Base-by-base conservation (phyloP, 2,888 invertebrate genomes). In the Conistra vaccinii region DNA sequence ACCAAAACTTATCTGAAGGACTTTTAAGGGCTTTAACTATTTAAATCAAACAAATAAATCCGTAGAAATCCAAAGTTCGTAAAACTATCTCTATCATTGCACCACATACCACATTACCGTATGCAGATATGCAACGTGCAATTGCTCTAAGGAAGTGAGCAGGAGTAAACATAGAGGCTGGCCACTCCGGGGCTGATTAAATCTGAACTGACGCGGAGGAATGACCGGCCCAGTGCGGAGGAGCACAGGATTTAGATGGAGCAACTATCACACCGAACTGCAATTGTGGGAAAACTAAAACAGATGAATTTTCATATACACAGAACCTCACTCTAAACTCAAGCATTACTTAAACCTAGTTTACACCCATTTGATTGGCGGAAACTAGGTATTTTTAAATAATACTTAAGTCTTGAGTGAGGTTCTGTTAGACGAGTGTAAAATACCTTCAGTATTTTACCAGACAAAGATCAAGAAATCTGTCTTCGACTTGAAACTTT, bases 121-220 rank as follows among this genome's bases (percentile, higher is more conserved):
- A 53, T 66, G 39, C 63, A 79, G 69, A 48, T 53, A 48, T 67
- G 42, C 66, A 74, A 55, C 73, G 75, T 67, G 55, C 70, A 84
- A 73, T 80, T 78, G 70, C 65, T 73, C 35, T 48, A 76, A 83
- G 81, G 63, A 85, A 80, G 82, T 76, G 78, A 76, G 67, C 78
- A 77, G 72, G 76, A 79, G 76, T 85, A 76, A 85, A 84, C 85
- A 87, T 85, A 85, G 86, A 78, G 80, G 79, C 58, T 71, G 81
- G 81, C 78, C 83, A 83, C 84, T 84, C 76, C 87, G 81, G 88
- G 73, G 85, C 90, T 93, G 94, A 94, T 94, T 93, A 93, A 92
- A 94, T 94, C 93, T 92, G 85, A 88, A 92, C 92, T 92, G 94
- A 94, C 93, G 91, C 89, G 90, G 90, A 93, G 93, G 91, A 93